These are phyloP conservation scores for Heliornis fulica DNA, from an alignment of 2,113 vertebrate species.

Conservation along the genomic window DNA sequence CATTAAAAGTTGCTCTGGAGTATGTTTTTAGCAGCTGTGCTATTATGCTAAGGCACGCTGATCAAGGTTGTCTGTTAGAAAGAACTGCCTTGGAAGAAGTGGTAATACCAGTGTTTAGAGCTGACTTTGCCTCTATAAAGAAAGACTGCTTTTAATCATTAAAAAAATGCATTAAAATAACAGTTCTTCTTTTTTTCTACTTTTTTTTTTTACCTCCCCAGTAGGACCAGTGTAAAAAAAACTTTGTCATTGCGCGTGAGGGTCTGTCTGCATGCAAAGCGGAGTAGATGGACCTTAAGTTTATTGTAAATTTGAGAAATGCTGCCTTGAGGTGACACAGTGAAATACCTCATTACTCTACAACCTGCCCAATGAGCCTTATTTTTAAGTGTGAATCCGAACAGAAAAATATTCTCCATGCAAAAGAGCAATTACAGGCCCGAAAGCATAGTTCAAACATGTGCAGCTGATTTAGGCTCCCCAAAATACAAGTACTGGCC, in stretches of 20 bases:
- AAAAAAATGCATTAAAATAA: not conserved
- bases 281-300: not conserved
- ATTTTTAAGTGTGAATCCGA: conserved; percentile 57
- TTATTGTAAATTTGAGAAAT: conserved; percentile 43
- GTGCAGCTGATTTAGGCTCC: conserved; percentile 72
- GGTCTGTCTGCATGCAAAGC: not conserved
- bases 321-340: not conserved
- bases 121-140: not conserved
- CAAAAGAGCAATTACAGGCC: conserved; percentile 67
- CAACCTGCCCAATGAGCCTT: conserved; percentile 38
- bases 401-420: conserved; percentile 61
- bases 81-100: not conserved
- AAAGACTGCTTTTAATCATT: not conserved
- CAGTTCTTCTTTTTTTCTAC: not conserved
- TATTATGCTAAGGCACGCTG: not conserved
- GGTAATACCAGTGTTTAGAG: not conserved
- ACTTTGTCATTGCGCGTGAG: not conserved
- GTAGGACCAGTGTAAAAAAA: not conserved
- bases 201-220: too few species aligned
- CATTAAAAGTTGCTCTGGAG: conserved; percentile 43
- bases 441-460: conserved; percentile 69
- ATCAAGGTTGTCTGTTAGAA: conserved; percentile 4
- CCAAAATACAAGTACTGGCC: conserved; percentile 80
- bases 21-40: not conserved
- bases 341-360: conserved; percentile 16